phyloP scores from a whole-genome alignment of 2,888 invertebrate genomes.

The Seira sanloemensis region DNA sequence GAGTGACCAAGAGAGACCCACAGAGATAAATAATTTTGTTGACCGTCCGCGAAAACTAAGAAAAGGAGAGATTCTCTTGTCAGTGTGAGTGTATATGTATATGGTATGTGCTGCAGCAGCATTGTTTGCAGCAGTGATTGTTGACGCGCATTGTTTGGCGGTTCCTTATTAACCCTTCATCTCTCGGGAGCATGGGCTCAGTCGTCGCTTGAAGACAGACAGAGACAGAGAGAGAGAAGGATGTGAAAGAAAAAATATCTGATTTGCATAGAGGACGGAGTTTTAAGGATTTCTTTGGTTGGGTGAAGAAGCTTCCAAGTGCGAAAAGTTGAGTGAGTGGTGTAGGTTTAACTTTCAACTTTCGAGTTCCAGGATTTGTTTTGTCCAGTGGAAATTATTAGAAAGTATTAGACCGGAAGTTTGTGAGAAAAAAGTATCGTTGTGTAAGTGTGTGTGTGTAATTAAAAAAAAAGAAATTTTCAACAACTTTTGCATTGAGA shows the following conservation, averaged over 20 bases:
- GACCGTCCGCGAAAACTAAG: background rate
- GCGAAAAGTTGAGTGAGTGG: background rate
- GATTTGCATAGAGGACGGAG: no score
- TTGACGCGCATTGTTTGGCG: background rate
- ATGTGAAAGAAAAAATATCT: background rate
- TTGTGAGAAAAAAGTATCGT: background rate
- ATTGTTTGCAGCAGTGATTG: background rate
- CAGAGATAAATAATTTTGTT: background rate
- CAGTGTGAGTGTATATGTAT: no score
- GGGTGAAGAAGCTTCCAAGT: background rate
- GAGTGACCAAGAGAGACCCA: background rate
- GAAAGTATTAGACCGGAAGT: background rate
- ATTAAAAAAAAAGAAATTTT: no score
- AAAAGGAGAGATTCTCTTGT: no score
- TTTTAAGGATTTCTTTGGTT: background rate
- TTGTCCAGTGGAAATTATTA: background rate
- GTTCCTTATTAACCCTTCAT: slow-evolving; percentile 28
- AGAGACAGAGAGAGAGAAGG: slow-evolving; percentile 20
- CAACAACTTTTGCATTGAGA: no score
- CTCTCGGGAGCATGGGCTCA: slow-evolving; percentile 27
- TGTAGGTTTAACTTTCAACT: background rate
- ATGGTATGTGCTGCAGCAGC: background rate
- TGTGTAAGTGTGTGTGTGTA: background rate
- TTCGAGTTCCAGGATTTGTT: background rate
- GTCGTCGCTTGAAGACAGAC: slow-evolving; percentile 13